A percentile compares a stretch with the other conserved stretches of the same genome.
Evolutionary conservation across 2,797 vertebrate genomes (phyloP).

Genomic region (Ambastaia sidthimunki): DNA sequence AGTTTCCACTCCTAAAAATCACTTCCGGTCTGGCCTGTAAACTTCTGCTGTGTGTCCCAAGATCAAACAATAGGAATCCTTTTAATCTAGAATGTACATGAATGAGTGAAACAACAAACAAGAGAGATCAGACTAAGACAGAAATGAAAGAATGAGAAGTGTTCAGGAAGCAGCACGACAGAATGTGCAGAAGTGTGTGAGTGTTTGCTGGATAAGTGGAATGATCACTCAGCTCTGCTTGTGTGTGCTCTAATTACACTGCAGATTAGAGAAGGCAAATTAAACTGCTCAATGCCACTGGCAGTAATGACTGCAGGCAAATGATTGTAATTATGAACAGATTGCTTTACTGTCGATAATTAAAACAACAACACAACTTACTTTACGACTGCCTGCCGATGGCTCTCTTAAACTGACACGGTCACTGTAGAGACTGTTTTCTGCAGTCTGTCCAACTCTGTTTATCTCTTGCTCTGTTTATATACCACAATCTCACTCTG

Average conservation of each 20-base stretch:
- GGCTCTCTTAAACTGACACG: slow-evolving; percentile 77
- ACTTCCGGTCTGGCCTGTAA: background rate
- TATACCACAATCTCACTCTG: background rate
- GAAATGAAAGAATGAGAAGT: slow-evolving; percentile 52
- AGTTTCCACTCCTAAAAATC: background rate
- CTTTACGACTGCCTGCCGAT: slow-evolving; percentile 82
- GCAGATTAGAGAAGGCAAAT: slow-evolving; percentile 85
- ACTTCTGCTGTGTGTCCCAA: background rate
- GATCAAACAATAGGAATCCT: background rate
- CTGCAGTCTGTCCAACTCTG: slow-evolving; percentile 30
- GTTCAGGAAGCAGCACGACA: slow-evolving; percentile 70
- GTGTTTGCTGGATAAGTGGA: slow-evolving; percentile 78
- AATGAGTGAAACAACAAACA: background rate
- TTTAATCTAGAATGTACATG: slow-evolving; percentile 9
- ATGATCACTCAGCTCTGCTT: slow-evolving; percentile 78
- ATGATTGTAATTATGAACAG: slow-evolving; percentile 90
- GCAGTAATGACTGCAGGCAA: slow-evolving; percentile 88
- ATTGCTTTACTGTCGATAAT: slow-evolving; percentile 88
- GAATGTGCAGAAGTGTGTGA: slow-evolving; percentile 76
- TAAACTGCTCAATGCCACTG: slow-evolving; percentile 85
- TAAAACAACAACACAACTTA: slow-evolving; percentile 87
- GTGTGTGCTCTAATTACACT: slow-evolving; percentile 88
- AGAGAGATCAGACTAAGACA: slow-evolving; percentile 5
- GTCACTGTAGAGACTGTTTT: slow-evolving; percentile 37
- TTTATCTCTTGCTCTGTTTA: background rate